Percentiles rank a stretch among this genome's conserved stretches.
phyloP scores from a whole-genome alignment of 2,797 vertebrate genomes.

The Mormyrops boulengeri region DNA sequence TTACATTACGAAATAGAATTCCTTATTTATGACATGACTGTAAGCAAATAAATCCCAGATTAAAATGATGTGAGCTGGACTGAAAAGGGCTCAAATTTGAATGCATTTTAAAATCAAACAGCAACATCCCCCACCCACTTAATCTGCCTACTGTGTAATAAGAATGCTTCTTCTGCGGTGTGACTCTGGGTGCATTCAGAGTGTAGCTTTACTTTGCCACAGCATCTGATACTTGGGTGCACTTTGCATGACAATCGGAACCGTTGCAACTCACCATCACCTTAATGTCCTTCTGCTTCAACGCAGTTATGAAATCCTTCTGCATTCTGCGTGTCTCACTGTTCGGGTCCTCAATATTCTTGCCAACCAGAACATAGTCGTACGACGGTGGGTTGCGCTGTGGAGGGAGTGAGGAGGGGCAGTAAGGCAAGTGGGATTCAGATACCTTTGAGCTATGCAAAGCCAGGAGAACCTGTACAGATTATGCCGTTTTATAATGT shows the following conservation, averaged over 20 bases:
- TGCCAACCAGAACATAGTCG: slow-evolving; percentile 78
- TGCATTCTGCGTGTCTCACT: slow-evolving; percentile 51
- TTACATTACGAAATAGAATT: not conserved
- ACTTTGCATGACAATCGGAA: not conserved
- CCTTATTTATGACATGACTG: not conserved
- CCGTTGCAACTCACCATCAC: slow-evolving; percentile 61
- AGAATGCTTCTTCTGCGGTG: not conserved
- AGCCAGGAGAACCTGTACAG: not conserved
- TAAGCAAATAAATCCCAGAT: slow-evolving; percentile 3
- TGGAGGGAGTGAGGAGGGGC: not conserved
- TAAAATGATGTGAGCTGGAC: not conserved
- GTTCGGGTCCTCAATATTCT: slow-evolving; percentile 35
- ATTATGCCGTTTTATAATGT: not conserved
- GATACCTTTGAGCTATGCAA: not conserved
- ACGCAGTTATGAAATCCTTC: slow-evolving; percentile 60
- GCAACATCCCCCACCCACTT: not conserved
- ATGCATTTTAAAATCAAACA: slow-evolving; percentile 4
- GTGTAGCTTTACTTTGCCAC: not conserved
- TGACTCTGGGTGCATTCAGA: not conserved
- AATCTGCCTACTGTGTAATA: not conserved
- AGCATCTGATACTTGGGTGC: not conserved
- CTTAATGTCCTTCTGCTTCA: slow-evolving; percentile 67
- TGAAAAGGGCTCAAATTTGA: not conserved
- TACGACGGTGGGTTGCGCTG: slow-evolving; percentile 58
- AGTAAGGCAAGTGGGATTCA: not conserved